Evolutionary conservation across 2,797 vertebrate species (phyloP).

Genomic region (Syngnathus acus): DNA sequence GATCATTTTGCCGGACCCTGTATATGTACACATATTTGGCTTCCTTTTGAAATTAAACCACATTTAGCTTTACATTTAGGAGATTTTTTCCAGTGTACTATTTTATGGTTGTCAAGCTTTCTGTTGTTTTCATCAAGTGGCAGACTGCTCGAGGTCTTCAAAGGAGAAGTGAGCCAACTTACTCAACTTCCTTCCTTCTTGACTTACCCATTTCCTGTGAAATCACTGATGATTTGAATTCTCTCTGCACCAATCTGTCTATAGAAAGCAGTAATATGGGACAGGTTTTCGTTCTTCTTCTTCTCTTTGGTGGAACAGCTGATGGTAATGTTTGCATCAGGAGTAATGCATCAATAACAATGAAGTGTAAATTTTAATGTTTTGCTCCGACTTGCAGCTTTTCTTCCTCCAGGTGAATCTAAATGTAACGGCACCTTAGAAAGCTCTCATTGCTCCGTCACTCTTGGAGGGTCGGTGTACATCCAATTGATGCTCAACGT

Average conservation of each 20-base stretch:
- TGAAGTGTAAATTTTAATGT: background rate
- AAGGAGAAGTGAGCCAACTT: constrained; percentile 1
- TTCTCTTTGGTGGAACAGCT: constrained; percentile 19
- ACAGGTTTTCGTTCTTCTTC: constrained; percentile 25
- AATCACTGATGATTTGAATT: background rate
- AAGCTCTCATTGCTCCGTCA: constrained; percentile 13
- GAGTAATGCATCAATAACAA: background rate
- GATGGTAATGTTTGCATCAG: constrained; percentile 32
- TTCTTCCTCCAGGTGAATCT: constrained; percentile 21
- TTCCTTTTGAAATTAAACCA: too few relatives aligned
- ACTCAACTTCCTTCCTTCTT: constrained; percentile 5
- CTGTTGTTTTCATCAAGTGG: background rate
- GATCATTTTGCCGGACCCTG: too few relatives aligned
- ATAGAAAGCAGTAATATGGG: constrained; percentile 26
- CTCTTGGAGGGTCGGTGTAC: constrained; percentile 23
- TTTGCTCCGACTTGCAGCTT: background rate
- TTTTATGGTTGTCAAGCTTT: background rate
- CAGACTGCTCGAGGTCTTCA: background rate
- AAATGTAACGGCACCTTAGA: constrained; percentile 14
- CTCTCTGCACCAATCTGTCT: background rate
- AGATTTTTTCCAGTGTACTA: background rate
- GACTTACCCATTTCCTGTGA: background rate
- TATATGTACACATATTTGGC: too few relatives aligned
- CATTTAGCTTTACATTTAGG: background rate
- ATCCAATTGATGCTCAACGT: constrained; percentile 35